phyloP scores from a whole-genome alignment of 2,113 vertebrate species.

The Tachycineta bicolor region DNA sequence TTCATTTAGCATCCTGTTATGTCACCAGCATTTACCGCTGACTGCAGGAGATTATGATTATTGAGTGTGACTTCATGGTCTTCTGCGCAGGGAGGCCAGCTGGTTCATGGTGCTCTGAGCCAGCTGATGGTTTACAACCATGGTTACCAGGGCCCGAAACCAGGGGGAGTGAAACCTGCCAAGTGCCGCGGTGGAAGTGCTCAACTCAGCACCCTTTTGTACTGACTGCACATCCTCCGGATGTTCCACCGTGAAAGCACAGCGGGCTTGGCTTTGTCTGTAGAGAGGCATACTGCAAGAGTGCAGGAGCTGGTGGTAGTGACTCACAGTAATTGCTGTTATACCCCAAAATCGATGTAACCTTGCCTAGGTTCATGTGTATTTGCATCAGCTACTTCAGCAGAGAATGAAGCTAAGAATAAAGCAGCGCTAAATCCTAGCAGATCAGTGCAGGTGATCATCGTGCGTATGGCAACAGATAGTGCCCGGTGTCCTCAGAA shows the following conservation, averaged over 20 bases:
- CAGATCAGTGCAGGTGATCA: background rate
- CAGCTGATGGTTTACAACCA: rapidly evolving
- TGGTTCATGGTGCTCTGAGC: background rate
- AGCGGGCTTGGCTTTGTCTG: background rate
- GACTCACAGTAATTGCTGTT: background rate
- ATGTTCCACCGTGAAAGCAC: background rate
- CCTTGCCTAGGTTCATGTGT: background rate
- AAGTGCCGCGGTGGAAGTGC: rapidly evolving
- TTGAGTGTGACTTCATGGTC: background rate
- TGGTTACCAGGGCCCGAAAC: background rate
- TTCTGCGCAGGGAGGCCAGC: background rate
- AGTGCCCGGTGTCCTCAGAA: background rate
- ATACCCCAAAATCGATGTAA: background rate
- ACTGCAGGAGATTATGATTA: background rate
- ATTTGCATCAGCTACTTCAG: background rate
- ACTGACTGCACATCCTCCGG: rapidly evolving
- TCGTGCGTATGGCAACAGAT: background rate
- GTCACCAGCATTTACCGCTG: background rate
- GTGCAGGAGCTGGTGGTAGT: background rate
- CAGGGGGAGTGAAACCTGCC: background rate
- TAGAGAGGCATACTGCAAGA: background rate
- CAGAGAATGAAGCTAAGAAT: background rate
- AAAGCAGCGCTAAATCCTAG: background rate
- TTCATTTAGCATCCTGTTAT: background rate
- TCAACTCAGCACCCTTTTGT: background rate